These are phyloP conservation scores for Azorinus chamasolen DNA, from an alignment of 2,888 invertebrate species.

Conservation along the genomic window DNA sequence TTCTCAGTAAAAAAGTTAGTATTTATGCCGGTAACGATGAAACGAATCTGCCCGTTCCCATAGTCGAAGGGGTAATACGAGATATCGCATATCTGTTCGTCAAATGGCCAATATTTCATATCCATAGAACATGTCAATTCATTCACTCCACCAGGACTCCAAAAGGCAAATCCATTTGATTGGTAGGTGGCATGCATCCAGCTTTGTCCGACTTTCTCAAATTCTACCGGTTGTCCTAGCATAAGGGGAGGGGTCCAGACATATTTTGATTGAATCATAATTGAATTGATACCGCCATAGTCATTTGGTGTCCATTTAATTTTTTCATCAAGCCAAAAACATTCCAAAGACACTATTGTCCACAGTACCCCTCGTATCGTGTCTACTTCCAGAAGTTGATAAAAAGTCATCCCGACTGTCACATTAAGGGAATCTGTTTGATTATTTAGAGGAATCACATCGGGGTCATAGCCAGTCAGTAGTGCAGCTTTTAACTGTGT, in stretches of 20 bases:
- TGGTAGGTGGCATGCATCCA: conserved; percentile 17
- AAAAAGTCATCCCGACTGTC: conserved; percentile 13
- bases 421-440: conserved; percentile 30
- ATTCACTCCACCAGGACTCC: conserved; percentile 14
- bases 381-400: conserved; percentile 22
- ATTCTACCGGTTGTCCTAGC: conserved; percentile 14
- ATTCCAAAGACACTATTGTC: neutral
- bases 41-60: neutral
- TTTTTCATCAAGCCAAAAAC: conserved; percentile 33
- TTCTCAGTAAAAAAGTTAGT: neutral
- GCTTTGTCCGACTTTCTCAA: conserved; percentile 6
- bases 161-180: conserved; percentile 12
- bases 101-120: conserved; percentile 55
- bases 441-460: conserved; percentile 24
- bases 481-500: conserved; percentile 13
- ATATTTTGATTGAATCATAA: conserved; percentile 14
- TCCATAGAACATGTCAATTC: conserved; percentile 34
- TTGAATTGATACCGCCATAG: conserved; percentile 15
- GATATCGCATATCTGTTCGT: conserved; percentile 41
- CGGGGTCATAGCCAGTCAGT: conserved; percentile 21
- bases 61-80: conserved; percentile 16
- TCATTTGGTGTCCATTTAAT: conserved; percentile 26
- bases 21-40: neutral
- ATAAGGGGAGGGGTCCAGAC: conserved; percentile 40
- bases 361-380: conserved; percentile 23